These are phyloP conservation scores for Leuctra nigra DNA, from an alignment of 2,888 invertebrate species.

Conservation along the genomic window DNA sequence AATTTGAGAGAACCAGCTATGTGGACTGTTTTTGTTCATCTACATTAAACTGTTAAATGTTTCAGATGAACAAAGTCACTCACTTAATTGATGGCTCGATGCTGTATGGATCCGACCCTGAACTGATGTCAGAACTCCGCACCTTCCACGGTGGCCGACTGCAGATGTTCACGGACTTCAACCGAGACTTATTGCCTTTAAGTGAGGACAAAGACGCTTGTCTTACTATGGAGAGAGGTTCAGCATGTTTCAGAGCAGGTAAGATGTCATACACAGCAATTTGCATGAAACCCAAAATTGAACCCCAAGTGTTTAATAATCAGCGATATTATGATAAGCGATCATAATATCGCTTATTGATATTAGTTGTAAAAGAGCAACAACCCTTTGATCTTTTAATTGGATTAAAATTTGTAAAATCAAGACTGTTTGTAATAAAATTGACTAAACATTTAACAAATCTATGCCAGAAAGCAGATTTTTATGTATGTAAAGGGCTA, in stretches of 20 bases:
- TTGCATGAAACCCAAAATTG: no score
- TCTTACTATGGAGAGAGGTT: constrained; percentile 7
- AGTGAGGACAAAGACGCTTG: constrained; percentile 13
- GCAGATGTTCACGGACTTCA: constrained; percentile 20
- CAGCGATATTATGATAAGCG: no score
- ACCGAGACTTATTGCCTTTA: constrained; percentile 10
- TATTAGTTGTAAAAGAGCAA: no score
- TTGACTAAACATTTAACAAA: no score
- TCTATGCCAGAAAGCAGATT: no score
- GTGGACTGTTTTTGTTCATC: not conserved
- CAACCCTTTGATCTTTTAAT: no score
- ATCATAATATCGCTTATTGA: no score
- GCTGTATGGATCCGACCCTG: constrained; percentile 35
- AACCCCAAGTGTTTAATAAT: no score
- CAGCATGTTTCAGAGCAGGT: constrained; percentile 6
- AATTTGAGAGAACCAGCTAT: no score
- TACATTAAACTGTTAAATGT: no score
- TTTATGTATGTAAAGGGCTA: no score
- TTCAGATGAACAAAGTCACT: constrained; percentile 37
- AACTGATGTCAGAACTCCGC: constrained; percentile 32
- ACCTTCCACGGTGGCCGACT: constrained; percentile 33
- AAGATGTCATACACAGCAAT: no score
- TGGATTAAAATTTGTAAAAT: not conserved
- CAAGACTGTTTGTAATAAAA: not conserved
- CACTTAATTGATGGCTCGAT: constrained; percentile 37